Conservation (phyloP, 2,113 vertebrate genomes). For the rabbit (Oryctolagus cuniculus) region DNA sequence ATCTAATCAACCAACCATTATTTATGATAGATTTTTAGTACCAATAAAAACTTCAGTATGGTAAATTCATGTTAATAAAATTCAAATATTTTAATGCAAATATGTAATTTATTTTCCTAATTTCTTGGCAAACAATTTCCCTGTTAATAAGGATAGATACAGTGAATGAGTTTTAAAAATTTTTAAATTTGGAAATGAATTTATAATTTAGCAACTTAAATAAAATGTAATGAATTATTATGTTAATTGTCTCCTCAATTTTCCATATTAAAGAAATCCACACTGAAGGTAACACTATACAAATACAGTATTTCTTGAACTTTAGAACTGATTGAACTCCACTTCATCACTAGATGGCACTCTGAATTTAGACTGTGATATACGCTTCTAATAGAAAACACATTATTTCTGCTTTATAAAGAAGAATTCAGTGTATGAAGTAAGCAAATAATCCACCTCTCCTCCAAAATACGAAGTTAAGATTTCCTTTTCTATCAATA, state of each 20-base stretch:
- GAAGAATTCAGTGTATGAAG: slow-evolving; percentile 51
- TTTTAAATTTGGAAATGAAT: background rate
- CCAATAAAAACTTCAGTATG: background rate
- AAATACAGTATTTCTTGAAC: slow-evolving; percentile 15
- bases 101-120: background rate
- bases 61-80: background rate
- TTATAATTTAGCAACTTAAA: background rate
- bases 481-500: background rate
- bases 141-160: background rate
- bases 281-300: background rate
- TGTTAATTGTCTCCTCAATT: background rate
- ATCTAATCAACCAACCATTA: background rate
- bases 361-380: slow-evolving; percentile 82
- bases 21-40: background rate
- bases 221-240: background rate
- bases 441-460: slow-evolving; percentile 65
- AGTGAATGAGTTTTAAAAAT: background rate
- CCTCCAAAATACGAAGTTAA: background rate
- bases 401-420: slow-evolving; percentile 71
- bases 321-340: background rate
- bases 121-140: background rate
- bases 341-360: slow-evolving; percentile 87
- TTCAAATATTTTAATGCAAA: slow-evolving; percentile 10
- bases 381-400: background rate
- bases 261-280: background rate